Base-by-base conservation (phyloP, 2,888 invertebrate species). In the Lissonota sp. region DNA sequence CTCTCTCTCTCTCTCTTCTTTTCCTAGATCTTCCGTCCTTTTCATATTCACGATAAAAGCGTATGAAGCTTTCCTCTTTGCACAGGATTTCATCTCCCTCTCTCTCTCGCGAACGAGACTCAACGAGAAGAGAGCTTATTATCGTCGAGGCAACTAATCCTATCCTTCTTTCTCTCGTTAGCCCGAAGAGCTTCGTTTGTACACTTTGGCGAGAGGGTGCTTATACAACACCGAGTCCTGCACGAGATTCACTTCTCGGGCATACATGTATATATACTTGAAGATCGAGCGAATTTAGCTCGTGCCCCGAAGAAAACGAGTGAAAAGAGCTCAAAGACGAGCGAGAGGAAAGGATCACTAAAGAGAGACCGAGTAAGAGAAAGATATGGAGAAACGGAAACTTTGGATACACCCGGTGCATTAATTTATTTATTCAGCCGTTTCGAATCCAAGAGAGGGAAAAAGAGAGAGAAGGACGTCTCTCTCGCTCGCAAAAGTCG, bases 111-210 rank as follows among this genome's bases (percentile, higher is more conserved):
- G n/a, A 37, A 14, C 58, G 53, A 12, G 72, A 55, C 51, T 75
- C 58, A 53, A 55, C 51, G 37, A 16, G 58, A 16, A 66, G 72
- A 79, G 75, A 85, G 88, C 90, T 91, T 90, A 91, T 91, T 91
- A 91, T 90, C 89, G 85, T 75, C 79, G 74, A 85, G 84, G 12
- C 66, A 82, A 80, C 88, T 89, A 91, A 90, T 89, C 86, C 90
- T 87, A 85, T 90, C 90, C 89, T 88, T 87, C 86, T 90, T 87
- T 83, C 87, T 87, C 90, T 89, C 89, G 88, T 88, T 88, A 88
- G 86, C 83, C 85, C 1, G n/a, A n/a, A n/a, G 83, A 79, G 85
- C 85, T 86, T 86, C 87, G 86, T 87, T 87, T 87, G 83, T 86
- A 83, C 83, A 82, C 84, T 85, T 26, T 84, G 16, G 49, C 14